Percentiles rank a stretch among this genome's conserved stretches.
Evolutionary conservation across 1,140 invertebrate genomes (phyloP).

Genomic region (Danaus melanippus): DNA sequence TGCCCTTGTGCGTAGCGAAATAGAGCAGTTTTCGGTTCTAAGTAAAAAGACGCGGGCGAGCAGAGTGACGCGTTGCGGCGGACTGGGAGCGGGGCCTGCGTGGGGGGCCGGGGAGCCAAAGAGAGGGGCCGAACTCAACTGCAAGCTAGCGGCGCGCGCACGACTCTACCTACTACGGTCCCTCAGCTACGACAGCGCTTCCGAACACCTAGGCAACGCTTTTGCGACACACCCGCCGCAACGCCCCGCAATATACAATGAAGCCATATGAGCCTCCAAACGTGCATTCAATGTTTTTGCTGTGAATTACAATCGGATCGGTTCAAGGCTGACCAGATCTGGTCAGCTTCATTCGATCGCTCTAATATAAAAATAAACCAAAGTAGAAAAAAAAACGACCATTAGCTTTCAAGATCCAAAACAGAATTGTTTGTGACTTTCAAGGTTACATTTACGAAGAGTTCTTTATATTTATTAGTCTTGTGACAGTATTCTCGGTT

Average conservation of each 20-base stretch:
- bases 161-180: conserved; percentile 57
- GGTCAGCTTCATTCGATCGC: conserved; percentile 27
- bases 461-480: too few relatives aligned
- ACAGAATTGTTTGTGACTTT: conserved; percentile 5
- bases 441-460: too few relatives aligned
- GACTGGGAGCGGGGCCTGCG: conserved; percentile 52
- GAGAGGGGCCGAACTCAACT: conserved; percentile 18
- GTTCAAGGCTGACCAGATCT: conserved; percentile 58
- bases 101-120: conserved; percentile 41
- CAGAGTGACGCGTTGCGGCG: conserved; percentile 63
- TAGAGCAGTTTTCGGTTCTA: conserved; percentile 31
- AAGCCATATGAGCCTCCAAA: conserved; percentile 41
- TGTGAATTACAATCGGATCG: conserved; percentile 45
- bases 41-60: conserved; percentile 46
- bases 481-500: too few relatives aligned
- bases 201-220: conserved; percentile 62
- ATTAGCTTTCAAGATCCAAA: conserved; percentile 2
- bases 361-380: conserved; percentile 26
- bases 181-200: conserved; percentile 53
- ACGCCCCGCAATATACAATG: conserved; percentile 31
- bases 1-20: conserved; percentile 50
- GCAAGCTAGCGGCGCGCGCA: conserved; percentile 62
- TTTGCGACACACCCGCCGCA: conserved; percentile 55
- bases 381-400: conserved; percentile 4
- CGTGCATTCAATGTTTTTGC: conserved; percentile 31